phyloP scores from a whole-genome alignment of 1,140 invertebrate species.

The Leguminivora glycinivorella region DNA sequence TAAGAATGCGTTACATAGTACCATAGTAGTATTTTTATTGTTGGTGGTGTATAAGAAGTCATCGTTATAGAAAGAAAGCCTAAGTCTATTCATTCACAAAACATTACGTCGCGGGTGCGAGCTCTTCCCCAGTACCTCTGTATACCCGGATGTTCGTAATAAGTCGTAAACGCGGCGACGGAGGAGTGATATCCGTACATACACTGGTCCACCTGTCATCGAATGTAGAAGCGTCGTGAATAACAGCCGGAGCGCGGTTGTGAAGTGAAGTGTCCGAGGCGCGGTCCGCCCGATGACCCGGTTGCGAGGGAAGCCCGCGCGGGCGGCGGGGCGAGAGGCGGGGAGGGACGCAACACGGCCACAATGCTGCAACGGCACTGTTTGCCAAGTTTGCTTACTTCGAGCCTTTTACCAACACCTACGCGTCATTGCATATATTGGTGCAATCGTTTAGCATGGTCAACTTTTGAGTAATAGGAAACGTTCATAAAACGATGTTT shows the following conservation, averaged over 20 bases:
- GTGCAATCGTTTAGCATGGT: constrained; percentile 24
- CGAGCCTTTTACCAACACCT: constrained; percentile 29
- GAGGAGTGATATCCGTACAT: background rate
- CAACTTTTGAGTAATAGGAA: constrained; percentile 25
- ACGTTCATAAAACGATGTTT: background rate
- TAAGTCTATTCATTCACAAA: background rate
- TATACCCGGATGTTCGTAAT: background rate
- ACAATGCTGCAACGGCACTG: constrained; percentile 44
- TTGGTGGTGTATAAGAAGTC: background rate
- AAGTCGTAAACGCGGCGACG: background rate
- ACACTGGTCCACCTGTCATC: constrained; percentile 25
- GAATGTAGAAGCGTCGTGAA: constrained; percentile 18
- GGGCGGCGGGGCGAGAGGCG: constrained; percentile 41
- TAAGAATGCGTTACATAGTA: too few species aligned
- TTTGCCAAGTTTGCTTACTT: constrained; percentile 29
- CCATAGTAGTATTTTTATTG: too few species aligned
- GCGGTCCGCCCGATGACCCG: constrained; percentile 69
- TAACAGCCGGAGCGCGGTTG: constrained; percentile 44
- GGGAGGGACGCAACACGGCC: constrained; percentile 30
- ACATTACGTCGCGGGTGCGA: background rate
- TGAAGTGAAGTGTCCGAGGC: constrained; percentile 47
- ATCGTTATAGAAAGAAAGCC: too few species aligned
- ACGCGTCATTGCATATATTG: constrained; percentile 28
- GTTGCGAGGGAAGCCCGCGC: constrained; percentile 65
- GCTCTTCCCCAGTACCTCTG: background rate